Base-by-base conservation (phyloP, 2,113 vertebrate genomes). In the Chaetodon trifascialis region DNA sequence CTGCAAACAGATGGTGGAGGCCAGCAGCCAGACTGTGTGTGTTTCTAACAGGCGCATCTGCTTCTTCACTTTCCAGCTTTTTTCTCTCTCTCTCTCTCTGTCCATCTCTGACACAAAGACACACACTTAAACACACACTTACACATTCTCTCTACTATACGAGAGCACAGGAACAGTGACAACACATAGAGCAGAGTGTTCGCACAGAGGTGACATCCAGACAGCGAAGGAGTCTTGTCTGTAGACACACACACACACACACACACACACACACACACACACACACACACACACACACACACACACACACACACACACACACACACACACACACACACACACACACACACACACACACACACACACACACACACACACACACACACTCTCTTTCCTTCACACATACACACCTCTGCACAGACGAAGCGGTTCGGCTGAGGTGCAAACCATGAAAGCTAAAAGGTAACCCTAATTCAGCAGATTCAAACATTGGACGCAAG, bases 1-100 rank as follows among this genome's bases (percentile, higher is more conserved):
- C 93, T 93, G 93, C 93, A 90, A 85, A 89, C 92, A 93, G 89
- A 94, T 91, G 92, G 90, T 74, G 70, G 84, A 87, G 82, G 85
- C 84, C 84, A 76, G 78, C 76, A 54, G 75, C 79, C 90, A 93
- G 88, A 91, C 88, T 79, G 85, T 63, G 84, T 82, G 84, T 82
- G 83, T 72, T 88, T 89, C 88, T 81, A 84, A 83, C 87, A 90
- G 79, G 86, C 64, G 72, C 92, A 93, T 93, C 89, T 92, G 89
- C 89, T 89, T 80, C 90, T 77, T 91, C 86, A 82, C 84, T 94
- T 89, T 87, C 55, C 63, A 71, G 21, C 71, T 63, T 65, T 16
- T 34, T n/a, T 52, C 21, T 46, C n/a, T 67, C 30, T 51, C 40
- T 55, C 56, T 62, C 73, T 51, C 66, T 73, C 4, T 62, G 34